These are phyloP conservation scores for Epistrophe eligans DNA, from an alignment of 2,888 invertebrate species.

Conservation along the genomic window DNA sequence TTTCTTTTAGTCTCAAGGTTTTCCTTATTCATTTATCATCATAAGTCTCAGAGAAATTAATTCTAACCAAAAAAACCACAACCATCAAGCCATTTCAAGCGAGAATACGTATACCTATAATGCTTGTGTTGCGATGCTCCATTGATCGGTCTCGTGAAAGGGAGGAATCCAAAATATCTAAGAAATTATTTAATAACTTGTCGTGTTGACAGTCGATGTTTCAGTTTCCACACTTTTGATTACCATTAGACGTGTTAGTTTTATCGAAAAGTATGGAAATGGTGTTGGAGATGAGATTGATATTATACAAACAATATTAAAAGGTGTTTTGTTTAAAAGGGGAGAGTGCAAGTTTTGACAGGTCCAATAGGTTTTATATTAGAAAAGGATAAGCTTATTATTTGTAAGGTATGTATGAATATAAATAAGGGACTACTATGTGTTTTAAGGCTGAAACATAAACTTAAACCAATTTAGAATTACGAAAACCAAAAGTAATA, in stretches of 20 bases:
- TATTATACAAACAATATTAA: constrained; percentile 5
- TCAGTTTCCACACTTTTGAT: constrained; percentile 59
- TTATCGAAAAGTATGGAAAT: background rate
- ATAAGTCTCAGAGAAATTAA: constrained; percentile 70
- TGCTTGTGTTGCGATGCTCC: constrained; percentile 12
- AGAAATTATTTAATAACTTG: constrained; percentile 72
- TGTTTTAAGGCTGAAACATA: background rate
- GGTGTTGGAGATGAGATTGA: constrained; percentile 1
- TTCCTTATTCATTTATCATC: constrained; percentile 69
- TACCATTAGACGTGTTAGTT: constrained; percentile 50
- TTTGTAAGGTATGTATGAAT: background rate
- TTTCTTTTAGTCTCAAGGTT: constrained; percentile 71
- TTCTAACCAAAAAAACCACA: constrained; percentile 52
- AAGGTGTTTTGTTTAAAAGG: constrained; percentile 43
- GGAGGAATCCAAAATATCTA: constrained; percentile 38
- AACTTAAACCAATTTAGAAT: background rate
- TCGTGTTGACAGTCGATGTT: constrained; percentile 70
- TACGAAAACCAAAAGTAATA: background rate
- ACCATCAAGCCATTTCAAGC: constrained; percentile 54
- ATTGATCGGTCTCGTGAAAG: constrained; percentile 41
- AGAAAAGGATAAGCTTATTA: constrained; percentile 16
- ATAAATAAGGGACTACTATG: background rate
- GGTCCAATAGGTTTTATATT: constrained; percentile 37
- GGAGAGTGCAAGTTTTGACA: constrained; percentile 47
- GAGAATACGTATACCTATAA: constrained; percentile 40